Evolutionary conservation across 1,140 invertebrate genomes (phyloP).

Genomic region (Vollenhovia emeryi): DNA sequence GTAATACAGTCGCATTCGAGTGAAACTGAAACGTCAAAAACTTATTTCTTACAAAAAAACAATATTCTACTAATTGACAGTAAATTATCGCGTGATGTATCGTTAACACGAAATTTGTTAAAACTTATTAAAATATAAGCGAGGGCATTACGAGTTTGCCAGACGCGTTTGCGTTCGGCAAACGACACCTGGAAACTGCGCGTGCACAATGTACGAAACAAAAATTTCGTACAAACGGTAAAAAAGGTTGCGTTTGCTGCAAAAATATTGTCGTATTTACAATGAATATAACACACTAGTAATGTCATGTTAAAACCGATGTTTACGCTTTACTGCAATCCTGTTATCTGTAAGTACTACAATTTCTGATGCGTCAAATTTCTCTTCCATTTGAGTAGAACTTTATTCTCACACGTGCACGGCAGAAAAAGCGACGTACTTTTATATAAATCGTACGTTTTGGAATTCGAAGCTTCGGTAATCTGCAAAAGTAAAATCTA

Average conservation of each 20-base stretch:
- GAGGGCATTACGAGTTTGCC: background rate
- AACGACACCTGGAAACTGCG: background rate
- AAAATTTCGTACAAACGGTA: constrained; percentile 23
- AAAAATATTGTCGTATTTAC: constrained; percentile 50
- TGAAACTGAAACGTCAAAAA: background rate
- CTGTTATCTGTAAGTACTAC: constrained; percentile 43
- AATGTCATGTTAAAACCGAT: constrained; percentile 26
- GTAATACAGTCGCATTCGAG: background rate
- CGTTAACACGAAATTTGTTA: constrained; percentile 22
- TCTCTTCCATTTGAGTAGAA: background rate
- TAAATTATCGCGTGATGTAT: constrained; percentile 41
- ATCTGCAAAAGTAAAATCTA: constrained; percentile 26
- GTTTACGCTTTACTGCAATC: constrained; percentile 10
- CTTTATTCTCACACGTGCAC: background rate
- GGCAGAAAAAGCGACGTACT: background rate
- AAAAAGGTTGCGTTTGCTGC: constrained; percentile 3
- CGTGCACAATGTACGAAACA: background rate
- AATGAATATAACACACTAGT: constrained; percentile 42
- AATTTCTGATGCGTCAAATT: constrained; percentile 10
- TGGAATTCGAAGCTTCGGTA: background rate
- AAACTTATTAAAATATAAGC: constrained; percentile 32
- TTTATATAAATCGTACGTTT: background rate
- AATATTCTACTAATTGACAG: constrained; percentile 18
- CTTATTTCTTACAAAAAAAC: constrained; percentile 18
- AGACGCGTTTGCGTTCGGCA: background rate